Base-by-base conservation (phyloP, 2,888 invertebrate genomes). In the Rhamphomyia laevipes region DNA sequence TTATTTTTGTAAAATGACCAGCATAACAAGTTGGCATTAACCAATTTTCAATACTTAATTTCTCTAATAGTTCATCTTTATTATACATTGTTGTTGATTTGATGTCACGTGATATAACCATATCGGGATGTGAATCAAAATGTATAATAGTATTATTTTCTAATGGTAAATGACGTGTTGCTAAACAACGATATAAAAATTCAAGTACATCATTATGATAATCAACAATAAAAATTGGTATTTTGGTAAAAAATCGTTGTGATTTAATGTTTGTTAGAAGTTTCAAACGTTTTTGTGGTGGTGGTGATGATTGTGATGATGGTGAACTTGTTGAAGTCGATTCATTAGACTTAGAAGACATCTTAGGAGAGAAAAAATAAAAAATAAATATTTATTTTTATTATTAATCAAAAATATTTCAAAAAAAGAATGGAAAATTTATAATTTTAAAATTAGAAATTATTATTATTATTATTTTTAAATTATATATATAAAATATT, bases 21-120 rank as follows among this genome's bases (percentile, higher is more conserved):
- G 88, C 87, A 63, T 85, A 93, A 11, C 79, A 81, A 7, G 86
- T 84, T 1, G 93, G 93, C 63, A 93, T 74, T 47, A 94, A 88
- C 94, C 94, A 94, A 71, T 89, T 93, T 71, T 93, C 94, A 61
- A 94, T 94, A 68, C 90, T 90, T 52, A 92, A 68, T 55, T 71
- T 71, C 56, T 78, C 74, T 57, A 85, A 80, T 57, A 89, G 73
- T 50, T 79, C 71, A 51, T 82, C 72, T 65, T 85, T 86, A 43
- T 87, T 79, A 59, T 77, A 84, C 12, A 89, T 85, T 42, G 76
- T 77, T 51, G 82, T 81, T 9, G 89, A 85, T 50, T 77, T 75
- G 74, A 93, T 78, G 55, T 80, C 76, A 55, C 82, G 78, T 37
- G 91, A 86, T 58, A 93, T 78, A 15, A 91, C 77, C 79, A 94